These are phyloP conservation scores for Prosapia bicincta DNA, from an alignment of 2,888 invertebrate species.

Conservation along the genomic window DNA sequence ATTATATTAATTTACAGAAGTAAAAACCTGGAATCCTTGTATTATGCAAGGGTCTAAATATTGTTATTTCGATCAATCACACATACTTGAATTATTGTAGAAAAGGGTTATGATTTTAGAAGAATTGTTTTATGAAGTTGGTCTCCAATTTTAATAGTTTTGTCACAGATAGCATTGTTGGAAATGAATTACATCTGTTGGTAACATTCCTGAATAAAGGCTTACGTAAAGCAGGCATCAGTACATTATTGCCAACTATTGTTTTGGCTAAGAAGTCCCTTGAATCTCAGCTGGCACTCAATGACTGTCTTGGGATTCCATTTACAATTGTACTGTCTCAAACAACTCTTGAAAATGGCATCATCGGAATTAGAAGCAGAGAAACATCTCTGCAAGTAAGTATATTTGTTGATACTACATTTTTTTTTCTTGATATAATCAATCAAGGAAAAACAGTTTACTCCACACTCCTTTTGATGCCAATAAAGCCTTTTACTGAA, in stretches of 20 bases:
- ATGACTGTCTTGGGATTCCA: constrained; percentile 64
- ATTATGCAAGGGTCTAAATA: no score
- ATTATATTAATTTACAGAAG: no score
- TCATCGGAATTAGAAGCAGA: constrained; percentile 54
- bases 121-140: no score
- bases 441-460: not conserved
- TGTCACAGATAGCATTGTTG: not conserved
- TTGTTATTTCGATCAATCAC: no score
- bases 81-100: no score
- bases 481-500: no score
- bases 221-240: constrained; percentile 23
- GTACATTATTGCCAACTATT: constrained; percentile 10
- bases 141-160: no score
- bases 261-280: constrained; percentile 43
- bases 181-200: constrained; percentile 18
- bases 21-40: no score
- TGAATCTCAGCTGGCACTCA: constrained; percentile 46
- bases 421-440: not conserved
- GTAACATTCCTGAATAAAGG: constrained; percentile 14
- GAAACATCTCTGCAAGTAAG: constrained; percentile 59
- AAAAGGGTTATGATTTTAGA: no score
- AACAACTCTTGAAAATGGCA: constrained; percentile 65
- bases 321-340: constrained; percentile 69
- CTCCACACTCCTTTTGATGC: not conserved
- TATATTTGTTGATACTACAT: not conserved